These are phyloP conservation scores for Petromus typicus DNA, from an alignment of 2,113 vertebrate genomes.

Conservation along the genomic window DNA sequence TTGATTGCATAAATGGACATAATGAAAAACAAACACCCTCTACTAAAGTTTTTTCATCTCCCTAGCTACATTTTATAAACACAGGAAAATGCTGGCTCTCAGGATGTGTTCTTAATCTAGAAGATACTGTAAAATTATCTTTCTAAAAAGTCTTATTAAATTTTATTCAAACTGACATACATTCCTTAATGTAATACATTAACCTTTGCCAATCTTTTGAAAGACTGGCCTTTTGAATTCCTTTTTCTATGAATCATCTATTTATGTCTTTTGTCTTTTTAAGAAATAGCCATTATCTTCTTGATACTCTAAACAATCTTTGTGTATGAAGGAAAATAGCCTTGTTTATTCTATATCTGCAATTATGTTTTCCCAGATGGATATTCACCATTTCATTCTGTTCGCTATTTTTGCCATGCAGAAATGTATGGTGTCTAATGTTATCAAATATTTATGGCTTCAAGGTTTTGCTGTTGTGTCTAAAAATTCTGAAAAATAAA, in stretches of 20 bases:
- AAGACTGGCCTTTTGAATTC: constrained; percentile 3
- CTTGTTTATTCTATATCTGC: not conserved
- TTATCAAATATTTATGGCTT: constrained; percentile 23
- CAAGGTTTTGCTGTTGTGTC: not conserved
- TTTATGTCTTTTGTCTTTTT: not conserved
- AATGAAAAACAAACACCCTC: constrained; percentile 6
- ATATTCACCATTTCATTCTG: not conserved
- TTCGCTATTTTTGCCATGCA: not conserved
- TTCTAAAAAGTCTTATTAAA: not conserved
- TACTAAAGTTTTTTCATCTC: not conserved
- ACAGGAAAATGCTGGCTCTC: not conserved
- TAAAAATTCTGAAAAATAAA: constrained; percentile 25
- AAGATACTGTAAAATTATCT: not conserved
- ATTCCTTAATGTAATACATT: not conserved
- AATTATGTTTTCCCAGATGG: not conserved
- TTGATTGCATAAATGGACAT: not conserved
- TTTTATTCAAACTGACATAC: not conserved
- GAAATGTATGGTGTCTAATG: not conserved
- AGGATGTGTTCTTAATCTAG: not conserved
- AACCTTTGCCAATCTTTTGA: constrained; percentile 38
- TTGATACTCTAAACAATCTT: constrained; percentile 12
- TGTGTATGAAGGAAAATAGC: constrained; percentile 5
- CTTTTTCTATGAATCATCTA: not conserved
- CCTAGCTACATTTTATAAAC: not conserved
- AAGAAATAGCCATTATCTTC: not conserved